Base-by-base conservation (phyloP, 2,888 invertebrate genomes). In the Rhagophthalmus giganteus region DNA sequence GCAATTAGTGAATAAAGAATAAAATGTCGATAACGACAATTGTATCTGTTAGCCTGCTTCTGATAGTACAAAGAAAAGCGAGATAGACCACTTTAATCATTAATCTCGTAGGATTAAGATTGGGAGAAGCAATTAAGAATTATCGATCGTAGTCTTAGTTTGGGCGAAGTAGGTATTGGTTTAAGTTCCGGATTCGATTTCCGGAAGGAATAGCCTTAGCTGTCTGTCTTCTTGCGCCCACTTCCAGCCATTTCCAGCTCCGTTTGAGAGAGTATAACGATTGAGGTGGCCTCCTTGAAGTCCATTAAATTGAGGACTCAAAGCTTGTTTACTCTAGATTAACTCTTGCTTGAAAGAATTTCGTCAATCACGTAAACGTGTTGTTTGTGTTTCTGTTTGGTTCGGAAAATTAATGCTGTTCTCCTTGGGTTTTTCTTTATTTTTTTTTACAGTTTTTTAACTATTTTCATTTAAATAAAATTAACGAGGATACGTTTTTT, bases 121-220 rank as follows among this genome's bases (percentile, higher is more conserved):
- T 52, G 55, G 52, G 41, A 52, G 52, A 55, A 55, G 52, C 55
- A 55, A 55, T 55, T 55, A 55, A 55, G 55, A 55, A 52, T 45
- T 55, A 55, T 55, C 48, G 55, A 55, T 41, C 48, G 33, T 27
- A 35, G 35, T 35, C 37, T 55, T 47, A 42, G 50, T 54, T 51
- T 44, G 46, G 33, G 45, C 45, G 42, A 49, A 54, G 41, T 54
- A 46, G 49, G 51, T 55, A 48, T 55, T 51, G 44, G 51, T 40
- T 38, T 26, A 34, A 47, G 26, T 47, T 47, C 52, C 48, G 55
- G 49, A 27, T 52, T 55, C 49, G 44, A 52, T 55, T 55, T 55
- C 52, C 55, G 51, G 40, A 27, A 15, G 35, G 39, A 31, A 44
- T 34, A 20, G 31, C 45, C 46, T 14, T 11, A 38, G 26, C 16